A percentile compares a stretch with the other conserved stretches of the same genome.
phyloP scores from a whole-genome alignment of 2,888 invertebrate genomes.

The Lordiphosa andalusiaca region DNA sequence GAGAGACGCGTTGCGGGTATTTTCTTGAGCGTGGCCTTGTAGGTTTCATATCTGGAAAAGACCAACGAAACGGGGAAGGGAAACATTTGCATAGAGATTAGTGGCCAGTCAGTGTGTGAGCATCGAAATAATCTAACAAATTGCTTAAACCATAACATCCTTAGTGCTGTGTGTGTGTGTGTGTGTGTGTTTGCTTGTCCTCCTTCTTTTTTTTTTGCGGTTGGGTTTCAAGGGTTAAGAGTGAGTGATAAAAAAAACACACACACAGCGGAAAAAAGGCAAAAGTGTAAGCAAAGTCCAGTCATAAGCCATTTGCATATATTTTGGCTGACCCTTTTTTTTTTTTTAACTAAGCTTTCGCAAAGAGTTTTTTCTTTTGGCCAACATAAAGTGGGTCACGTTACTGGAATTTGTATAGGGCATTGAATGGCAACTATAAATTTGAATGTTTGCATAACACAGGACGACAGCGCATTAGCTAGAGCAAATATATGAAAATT shows the following conservation, averaged over 20 bases:
- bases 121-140: conserved; percentile 54
- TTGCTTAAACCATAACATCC: conserved; percentile 55
- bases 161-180: conserved; percentile 5
- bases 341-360: conserved; percentile 4
- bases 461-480: conserved; percentile 36
- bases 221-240: conserved; percentile 18
- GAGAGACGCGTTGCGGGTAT: conserved; percentile 93
- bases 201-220: conserved; percentile 8
- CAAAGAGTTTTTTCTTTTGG: conserved; percentile 6
- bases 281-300: conserved; percentile 62
- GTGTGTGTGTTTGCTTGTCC: conserved; percentile 9
- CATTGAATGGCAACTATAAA: conserved; percentile 11
- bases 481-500: conserved; percentile 22
- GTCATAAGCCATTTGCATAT: conserved; percentile 68
- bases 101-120: conserved; percentile 29
- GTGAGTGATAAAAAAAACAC: conserved; percentile 52
- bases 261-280: conserved; percentile 7
- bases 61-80: conserved; percentile 2
- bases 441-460: conserved; percentile 24
- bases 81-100: conserved; percentile 49
- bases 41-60: conserved; percentile 84
- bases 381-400: conserved; percentile 36
- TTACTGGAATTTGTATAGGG: conserved; percentile 14
- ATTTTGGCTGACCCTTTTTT: conserved; percentile 49
- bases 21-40: conserved; percentile 91